A percentile compares a stretch with the other conserved stretches of the same genome.
Conservation (phyloP, 1,140 invertebrate genomes). For the Macrostomum lignano region DNA sequence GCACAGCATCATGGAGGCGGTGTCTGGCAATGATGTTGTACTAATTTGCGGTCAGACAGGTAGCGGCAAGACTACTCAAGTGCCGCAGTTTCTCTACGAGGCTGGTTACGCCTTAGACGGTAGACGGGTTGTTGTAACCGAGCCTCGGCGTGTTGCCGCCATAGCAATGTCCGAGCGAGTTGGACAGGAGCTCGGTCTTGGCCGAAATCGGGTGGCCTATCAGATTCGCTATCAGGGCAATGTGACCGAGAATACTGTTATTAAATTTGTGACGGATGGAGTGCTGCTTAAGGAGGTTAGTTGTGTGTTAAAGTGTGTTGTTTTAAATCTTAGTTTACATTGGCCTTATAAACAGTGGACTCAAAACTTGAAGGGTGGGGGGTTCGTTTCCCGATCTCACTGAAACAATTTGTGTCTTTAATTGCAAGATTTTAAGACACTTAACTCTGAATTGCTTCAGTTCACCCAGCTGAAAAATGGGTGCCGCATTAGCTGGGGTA, state of each 20-base stretch:
- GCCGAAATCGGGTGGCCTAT: conserved; percentile 51
- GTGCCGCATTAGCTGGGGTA: no score
- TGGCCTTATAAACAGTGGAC: no score
- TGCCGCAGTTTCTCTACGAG: conserved; percentile 88
- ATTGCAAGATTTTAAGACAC: no score
- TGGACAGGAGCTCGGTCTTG: conserved; percentile 47
- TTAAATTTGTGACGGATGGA: conserved; percentile 99
- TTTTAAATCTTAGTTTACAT: no score
- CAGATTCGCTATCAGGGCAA: conserved; percentile 85
- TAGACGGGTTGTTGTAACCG: conserved; percentile 71
- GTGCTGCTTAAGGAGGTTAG: conserved; percentile 59
- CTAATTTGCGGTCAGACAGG: conserved; percentile 76
- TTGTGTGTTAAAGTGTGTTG: no score
- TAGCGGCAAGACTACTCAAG: conserved; percentile 81
- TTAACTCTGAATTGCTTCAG: no score
- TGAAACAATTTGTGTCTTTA: no score
- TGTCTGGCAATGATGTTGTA: conserved; percentile 62
- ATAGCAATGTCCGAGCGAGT: conserved; percentile 82
- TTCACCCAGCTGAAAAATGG: no score
- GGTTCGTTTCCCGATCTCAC: no score
- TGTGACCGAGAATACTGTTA: conserved; percentile 51
- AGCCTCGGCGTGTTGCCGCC: conserved; percentile 79
- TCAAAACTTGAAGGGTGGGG: no score
- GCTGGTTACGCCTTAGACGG: conserved; percentile 57
- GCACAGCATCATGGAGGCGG: conserved; percentile 68